A percentile compares a stretch with the other conserved stretches of the same genome.
Evolutionary conservation across 1,140 invertebrate species (phyloP).

Genomic region (Sarcophaga peregrina): DNA sequence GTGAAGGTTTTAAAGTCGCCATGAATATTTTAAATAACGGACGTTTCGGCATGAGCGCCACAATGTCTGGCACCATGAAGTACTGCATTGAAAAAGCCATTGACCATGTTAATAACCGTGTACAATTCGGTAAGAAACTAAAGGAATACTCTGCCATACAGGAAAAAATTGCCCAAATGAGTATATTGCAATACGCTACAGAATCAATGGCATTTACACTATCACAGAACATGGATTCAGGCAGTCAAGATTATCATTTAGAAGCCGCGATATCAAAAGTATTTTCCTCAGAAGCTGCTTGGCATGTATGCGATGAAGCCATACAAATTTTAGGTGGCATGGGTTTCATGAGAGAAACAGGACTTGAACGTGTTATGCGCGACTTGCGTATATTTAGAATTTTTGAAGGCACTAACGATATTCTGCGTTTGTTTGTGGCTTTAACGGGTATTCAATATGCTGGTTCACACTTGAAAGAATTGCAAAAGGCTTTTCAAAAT

Average conservation of each 20-base stretch:
- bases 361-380: conserved; percentile 90
- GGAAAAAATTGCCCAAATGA: conserved; percentile 94
- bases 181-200: conserved; percentile 91
- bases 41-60: conserved; percentile 97
- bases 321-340: conserved; percentile 95
- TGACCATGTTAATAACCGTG: conserved; percentile 88
- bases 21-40: conserved; percentile 99
- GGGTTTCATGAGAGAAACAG: conserved; percentile 96
- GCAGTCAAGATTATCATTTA: conserved; percentile 84
- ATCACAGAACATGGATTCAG: conserved; percentile 92
- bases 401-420: conserved; percentile 99
- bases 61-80: conserved; percentile 92
- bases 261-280: conserved; percentile 99
- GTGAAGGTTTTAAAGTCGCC: conserved; percentile 99
- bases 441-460: conserved; percentile 92
- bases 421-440: conserved; percentile 96
- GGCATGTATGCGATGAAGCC: conserved; percentile 95
- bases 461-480: conserved; percentile 84
- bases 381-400: conserved; percentile 98
- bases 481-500: conserved; percentile 89
- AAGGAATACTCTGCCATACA: conserved; percentile 89
- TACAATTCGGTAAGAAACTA: conserved; percentile 92
- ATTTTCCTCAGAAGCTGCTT: conserved; percentile 89
- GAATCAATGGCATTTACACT: conserved; percentile 96
- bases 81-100: conserved; percentile 88